Evolutionary conservation across 2,113 vertebrate species (phyloP).

Genomic region (Beaufortia kweichowensis): DNA sequence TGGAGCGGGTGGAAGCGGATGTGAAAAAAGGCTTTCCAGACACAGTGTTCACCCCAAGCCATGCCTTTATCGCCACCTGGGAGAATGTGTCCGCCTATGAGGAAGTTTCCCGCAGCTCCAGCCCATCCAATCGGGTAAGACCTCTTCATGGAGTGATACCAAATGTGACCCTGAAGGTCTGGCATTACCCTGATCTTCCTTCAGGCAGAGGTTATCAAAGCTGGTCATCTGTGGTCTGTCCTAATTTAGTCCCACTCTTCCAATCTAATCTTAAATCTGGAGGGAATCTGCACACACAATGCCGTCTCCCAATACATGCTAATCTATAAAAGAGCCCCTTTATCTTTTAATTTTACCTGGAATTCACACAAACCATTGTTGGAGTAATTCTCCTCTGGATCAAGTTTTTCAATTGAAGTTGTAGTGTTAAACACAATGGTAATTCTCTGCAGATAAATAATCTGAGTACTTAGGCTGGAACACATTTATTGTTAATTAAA

Average conservation of each 20-base stretch:
- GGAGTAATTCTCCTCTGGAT: background rate
- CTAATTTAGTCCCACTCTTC: background rate
- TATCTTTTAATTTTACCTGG: conserved; percentile 44
- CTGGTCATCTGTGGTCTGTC: conserved; percentile 61
- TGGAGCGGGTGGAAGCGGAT: conserved; percentile 74
- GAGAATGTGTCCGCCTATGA: conserved; percentile 86
- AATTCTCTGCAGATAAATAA: too few relatives aligned
- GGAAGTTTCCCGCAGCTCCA: conserved; percentile 65
- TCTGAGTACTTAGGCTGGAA: too few relatives aligned
- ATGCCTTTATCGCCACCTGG: conserved; percentile 87
- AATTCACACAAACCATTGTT: conserved; percentile 31
- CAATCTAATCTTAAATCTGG: conserved; percentile 49
- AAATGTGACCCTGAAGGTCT: conserved; percentile 26
- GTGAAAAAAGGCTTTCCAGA: conserved; percentile 81
- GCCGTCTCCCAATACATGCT: conserved; percentile 34
- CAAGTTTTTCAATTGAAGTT: background rate
- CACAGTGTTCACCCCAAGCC: conserved; percentile 76
- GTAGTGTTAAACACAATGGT: too few relatives aligned
- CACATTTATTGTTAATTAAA: too few relatives aligned
- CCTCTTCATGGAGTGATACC: background rate
- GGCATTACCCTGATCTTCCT: conserved; percentile 27
- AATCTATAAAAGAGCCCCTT: conserved; percentile 42
- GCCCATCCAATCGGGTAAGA: conserved; percentile 80
- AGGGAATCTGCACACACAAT: conserved; percentile 41
- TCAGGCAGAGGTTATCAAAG: conserved; percentile 63